Conservation (phyloP, 2,113 vertebrate species). For the Collichthys lucidus region DNA sequence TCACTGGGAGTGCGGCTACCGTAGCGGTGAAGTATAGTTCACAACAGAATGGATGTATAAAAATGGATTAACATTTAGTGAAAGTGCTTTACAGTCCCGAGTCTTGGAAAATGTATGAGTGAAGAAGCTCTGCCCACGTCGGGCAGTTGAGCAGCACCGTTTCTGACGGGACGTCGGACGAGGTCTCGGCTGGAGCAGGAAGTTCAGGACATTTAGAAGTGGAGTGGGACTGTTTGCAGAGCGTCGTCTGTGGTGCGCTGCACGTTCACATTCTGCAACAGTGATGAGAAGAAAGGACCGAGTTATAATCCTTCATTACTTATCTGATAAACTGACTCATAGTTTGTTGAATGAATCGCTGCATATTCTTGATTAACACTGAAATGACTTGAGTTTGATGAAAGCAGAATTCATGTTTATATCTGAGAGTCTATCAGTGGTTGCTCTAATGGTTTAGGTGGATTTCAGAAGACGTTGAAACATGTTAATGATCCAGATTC, state of each 20-base stretch:
- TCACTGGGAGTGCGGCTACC: constrained; percentile 22
- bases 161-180: neutral
- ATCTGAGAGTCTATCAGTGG: neutral
- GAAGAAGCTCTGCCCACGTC: neutral
- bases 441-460: neutral
- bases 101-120: constrained; percentile 16
- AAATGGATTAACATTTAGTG: constrained; percentile 36
- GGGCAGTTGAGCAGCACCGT: constrained; percentile 7
- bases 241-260: constrained; percentile 89
- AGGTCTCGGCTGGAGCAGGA: constrained; percentile 7
- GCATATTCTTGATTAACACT: neutral
- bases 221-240: constrained; percentile 88
- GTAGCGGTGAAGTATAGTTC: neutral
- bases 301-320: constrained; percentile 2
- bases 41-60: constrained; percentile 42
- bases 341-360: neutral
- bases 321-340: neutral
- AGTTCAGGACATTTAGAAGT: constrained; percentile 81
- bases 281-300: neutral
- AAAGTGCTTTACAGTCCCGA: constrained; percentile 63
- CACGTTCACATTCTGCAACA: constrained; percentile 88
- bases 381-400: neutral
- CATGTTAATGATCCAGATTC: neutral
- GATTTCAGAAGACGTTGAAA: neutral
- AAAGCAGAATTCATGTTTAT: neutral